These are phyloP conservation scores for Pharmacophagus antenor DNA, from an alignment of 2,888 invertebrate species.

Conservation along the genomic window DNA sequence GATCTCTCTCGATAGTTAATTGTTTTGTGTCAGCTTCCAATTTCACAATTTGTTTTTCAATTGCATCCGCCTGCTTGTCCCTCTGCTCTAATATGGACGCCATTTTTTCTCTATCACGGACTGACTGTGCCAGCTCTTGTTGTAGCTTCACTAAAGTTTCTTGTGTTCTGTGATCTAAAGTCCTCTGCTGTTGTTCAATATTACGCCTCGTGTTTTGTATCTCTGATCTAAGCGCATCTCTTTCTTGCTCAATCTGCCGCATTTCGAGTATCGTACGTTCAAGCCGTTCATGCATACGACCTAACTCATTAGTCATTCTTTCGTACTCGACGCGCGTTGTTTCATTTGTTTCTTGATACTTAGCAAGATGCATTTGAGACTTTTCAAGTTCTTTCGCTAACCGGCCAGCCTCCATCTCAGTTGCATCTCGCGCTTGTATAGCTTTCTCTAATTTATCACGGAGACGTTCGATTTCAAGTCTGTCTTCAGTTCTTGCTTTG, in stretches of 20 bases:
- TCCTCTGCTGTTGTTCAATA: constrained; percentile 83
- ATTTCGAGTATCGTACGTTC: constrained; percentile 86
- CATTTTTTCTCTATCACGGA: constrained; percentile 89
- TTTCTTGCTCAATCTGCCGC: constrained; percentile 86
- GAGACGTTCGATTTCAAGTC: constrained; percentile 90
- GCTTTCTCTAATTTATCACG: constrained; percentile 93
- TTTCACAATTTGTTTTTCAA: constrained; percentile 92
- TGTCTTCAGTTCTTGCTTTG: constrained; percentile 84
- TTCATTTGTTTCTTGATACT: constrained; percentile 91
- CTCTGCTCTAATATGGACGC: constrained; percentile 88
- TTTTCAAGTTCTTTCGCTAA: constrained; percentile 92
- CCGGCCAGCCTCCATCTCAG: constrained; percentile 91
- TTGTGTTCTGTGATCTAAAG: constrained; percentile 84
- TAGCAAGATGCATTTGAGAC: constrained; percentile 90
- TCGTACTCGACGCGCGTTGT: constrained; percentile 92
- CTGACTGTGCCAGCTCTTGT: constrained; percentile 86
- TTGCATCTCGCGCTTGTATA: constrained; percentile 89
- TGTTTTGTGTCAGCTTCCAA: constrained; percentile 92
- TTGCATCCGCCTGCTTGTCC: constrained; percentile 88
- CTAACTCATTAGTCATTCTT: constrained; percentile 89
- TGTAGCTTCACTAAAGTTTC: constrained; percentile 87
- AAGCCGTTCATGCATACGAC: constrained; percentile 89
- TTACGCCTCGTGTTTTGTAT: constrained; percentile 83
- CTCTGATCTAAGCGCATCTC: constrained; percentile 86
- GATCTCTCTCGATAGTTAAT: constrained; percentile 91